phyloP scores from a whole-genome alignment of 2,797 vertebrate genomes.

The Chaenodraco wilsoni region DNA sequence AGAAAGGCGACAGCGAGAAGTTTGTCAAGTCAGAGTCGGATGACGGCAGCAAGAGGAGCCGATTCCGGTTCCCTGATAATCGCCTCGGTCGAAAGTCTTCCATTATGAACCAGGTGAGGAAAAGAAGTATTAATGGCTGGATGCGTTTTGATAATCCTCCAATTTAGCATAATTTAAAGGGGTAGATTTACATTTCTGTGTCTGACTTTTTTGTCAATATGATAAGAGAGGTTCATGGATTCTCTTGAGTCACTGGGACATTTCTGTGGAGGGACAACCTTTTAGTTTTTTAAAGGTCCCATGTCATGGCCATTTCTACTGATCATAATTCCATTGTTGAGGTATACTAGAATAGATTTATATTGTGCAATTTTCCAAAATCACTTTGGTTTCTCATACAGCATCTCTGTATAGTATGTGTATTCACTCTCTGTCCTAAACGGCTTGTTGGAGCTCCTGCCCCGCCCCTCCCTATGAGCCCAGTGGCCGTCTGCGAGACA shows the following conservation, averaged over 20 bases:
- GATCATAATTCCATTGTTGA: too few species aligned
- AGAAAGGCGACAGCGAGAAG: conserved; percentile 96
- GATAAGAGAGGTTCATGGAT: neutral
- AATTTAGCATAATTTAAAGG: neutral
- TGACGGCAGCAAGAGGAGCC: conserved; percentile 93
- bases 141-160: neutral
- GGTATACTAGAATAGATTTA: too few species aligned
- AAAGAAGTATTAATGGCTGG: neutral
- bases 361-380: too few species aligned
- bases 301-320: too few species aligned
- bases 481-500: too few species aligned
- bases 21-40: conserved; percentile 98
- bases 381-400: too few species aligned
- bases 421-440: too few species aligned
- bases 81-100: conserved; percentile 95
- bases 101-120: conserved; percentile 97
- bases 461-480: too few species aligned
- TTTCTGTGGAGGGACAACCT: neutral
- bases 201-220: neutral
- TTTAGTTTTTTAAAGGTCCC: neutral
- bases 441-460: too few species aligned
- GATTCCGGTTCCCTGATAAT: conserved; percentile 94
- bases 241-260: neutral
- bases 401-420: too few species aligned
- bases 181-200: neutral